A percentile compares a stretch with the other conserved stretches of the same genome.
These are phyloP conservation scores for Zaprionus lineosus DNA, from an alignment of 2,888 invertebrate species.

Conservation along the genomic window DNA sequence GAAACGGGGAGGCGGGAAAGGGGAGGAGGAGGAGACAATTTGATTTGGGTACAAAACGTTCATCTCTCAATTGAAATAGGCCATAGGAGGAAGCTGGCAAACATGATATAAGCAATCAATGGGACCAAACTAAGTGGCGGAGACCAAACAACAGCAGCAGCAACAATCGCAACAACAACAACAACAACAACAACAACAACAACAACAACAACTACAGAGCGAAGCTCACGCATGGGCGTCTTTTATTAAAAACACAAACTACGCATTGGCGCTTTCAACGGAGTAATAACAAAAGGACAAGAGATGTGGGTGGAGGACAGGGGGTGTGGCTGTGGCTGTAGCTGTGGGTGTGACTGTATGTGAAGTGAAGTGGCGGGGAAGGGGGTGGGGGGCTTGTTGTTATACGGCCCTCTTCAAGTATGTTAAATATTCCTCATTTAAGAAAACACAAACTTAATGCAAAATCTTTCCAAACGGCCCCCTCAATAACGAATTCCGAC, in stretches of 20 bases:
- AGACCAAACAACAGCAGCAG: conserved; percentile 24
- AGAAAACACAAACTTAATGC: too few species aligned
- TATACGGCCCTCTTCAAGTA: too few species aligned
- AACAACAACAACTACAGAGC: conserved; percentile 39
- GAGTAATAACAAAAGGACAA: neutral
- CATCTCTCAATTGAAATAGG: conserved; percentile 26
- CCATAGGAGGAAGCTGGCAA: conserved; percentile 12
- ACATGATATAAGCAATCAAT: conserved; percentile 62
- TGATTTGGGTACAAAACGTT: conserved; percentile 41
- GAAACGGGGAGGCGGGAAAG: neutral
- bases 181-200: conserved; percentile 8
- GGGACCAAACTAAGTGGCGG: conserved; percentile 32
- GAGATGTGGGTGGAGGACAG: too few species aligned
- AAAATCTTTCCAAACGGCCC: too few species aligned
- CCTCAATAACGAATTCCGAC: too few species aligned
- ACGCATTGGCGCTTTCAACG: neutral
- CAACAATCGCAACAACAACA: conserved; percentile 1
- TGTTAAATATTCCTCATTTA: too few species aligned
- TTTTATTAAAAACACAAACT: conserved; percentile 58
- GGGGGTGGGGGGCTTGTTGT: too few species aligned
- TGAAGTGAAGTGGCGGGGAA: too few species aligned
- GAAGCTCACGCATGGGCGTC: conserved; percentile 39
- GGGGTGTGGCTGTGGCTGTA: too few species aligned
- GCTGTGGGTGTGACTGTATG: conserved; percentile 2
- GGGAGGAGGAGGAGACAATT: conserved; percentile 5